Evolutionary conservation across 1,140 invertebrate genomes (phyloP), one percentile per base, ranked within the genome.

Genomic region (Wiebesia pumilae): DNA sequence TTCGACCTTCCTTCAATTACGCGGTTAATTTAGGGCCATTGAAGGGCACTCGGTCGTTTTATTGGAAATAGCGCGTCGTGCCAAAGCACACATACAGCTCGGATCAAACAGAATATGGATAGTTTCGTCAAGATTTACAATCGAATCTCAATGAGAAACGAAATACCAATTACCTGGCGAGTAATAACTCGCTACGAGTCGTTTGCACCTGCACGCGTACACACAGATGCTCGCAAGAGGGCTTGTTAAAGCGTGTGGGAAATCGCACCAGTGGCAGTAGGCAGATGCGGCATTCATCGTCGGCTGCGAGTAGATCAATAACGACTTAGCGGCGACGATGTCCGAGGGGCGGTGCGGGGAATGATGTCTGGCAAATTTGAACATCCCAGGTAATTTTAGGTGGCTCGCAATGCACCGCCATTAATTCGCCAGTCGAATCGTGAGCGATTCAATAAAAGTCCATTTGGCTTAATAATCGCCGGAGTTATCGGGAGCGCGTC

Each of bases 301-400:
- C 82, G 21, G 9, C 40, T 35, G 82, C 0, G 73, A 35, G 21
- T 35, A 14, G 77, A 85, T 85, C 84, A 80, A 69, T 85, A 77
- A 65, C 24, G 38, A 27, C 3, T 54, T 40, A 14, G 40, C 16
- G 43, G 27, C 4, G 67, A 33, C 58, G 27, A n/a, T n/a, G n/a
- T n/a, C n/a, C n/a, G 43, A 47, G 65, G 27, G 65, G 65, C 7
- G 27, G 65, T 27, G 3, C 10, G 30, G 38, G 40, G 71, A 33
- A 33, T 14, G 67, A 27, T 7, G 24, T 30, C 9, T 14, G 35
- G 9, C n/a, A 35, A 81, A 71, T 71, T 81, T 65, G 79, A 86
- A 86, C 75, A 79, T 81, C 27, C 51, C 38, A 86, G 47, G 51
- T 30, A 86, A 86, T 86, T 86, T 81, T 81, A 67, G 30, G 73